Base-by-base conservation (phyloP, 1,140 invertebrate genomes). In the Caenorhabditis inopinata region DNA sequence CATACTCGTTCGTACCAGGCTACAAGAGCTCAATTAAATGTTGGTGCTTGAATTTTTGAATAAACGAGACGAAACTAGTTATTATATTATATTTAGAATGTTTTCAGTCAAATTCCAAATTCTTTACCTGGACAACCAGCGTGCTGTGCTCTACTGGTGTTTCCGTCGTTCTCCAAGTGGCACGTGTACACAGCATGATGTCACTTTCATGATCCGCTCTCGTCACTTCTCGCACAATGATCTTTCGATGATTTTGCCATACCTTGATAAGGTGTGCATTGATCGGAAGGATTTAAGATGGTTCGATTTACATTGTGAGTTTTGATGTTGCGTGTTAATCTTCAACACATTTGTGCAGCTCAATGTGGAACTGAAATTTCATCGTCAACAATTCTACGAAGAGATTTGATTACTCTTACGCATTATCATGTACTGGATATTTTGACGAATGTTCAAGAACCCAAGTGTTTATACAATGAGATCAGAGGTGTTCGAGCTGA, bases 261-360 rank as follows among this genome's bases (percentile, higher is more conserved):
- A 77, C 32, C 48, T 81, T 35, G 80, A 81, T 9, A 68, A 51
- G 73, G 74, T 76, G 2, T 81, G 80, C 32, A 76, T 81, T 42
- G 45, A 76, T 29, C 25, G 46, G 27, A 51, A 68, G 29, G 51
- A 45, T 45, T 53, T 81, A n/a, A 48, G 80, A 62, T 81, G 80
- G 80, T 81, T 81, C 47, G 80, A 81, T 77, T 32, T 81, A 5
- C 74, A 81, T 53, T 81, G 79, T 76, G 21, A 58, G 79, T 79
- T 74, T 68, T n/a, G n/a, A 9, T n/a, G 29, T 32, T n/a, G 38
- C 38, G 14, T 42, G 14, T 29, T 45, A 21, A 21, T 11, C 16
- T 2, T 11, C 11, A 45, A 45, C 35, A 32, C 3, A n/a, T 80
- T n/a, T n/a, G n/a, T n/a, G 16, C 48, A 80, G 79, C 79, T 1